phyloP scores from a whole-genome alignment of 1,140 invertebrate genomes.

The Conus ventricosus region DNA sequence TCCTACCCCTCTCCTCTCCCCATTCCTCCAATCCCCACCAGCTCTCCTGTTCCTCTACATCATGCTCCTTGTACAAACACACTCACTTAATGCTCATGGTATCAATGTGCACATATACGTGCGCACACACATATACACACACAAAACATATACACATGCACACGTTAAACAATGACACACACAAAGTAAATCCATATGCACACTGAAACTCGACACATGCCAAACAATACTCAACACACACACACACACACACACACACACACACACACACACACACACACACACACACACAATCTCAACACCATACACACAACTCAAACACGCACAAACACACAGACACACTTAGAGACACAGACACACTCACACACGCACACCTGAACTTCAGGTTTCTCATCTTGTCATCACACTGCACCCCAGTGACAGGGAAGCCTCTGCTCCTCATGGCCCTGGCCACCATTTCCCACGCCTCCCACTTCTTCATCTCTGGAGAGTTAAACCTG shows the following conservation, averaged over 20 bases:
- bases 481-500: not conserved
- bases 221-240: not conserved
- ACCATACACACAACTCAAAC: not conserved
- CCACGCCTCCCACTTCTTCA: not conserved
- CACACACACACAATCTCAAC: not conserved
- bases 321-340: no score
- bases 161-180: no score
- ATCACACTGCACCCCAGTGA: not conserved
- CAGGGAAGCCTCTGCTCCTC: not conserved
- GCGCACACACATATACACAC: no score
- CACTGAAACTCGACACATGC: slow-evolving; percentile 18
- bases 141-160: no score
- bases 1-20: no score
- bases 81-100: no score
- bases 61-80: no score
- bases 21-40: no score
- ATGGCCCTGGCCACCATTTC: not conserved
- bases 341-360: not conserved
- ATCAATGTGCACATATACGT: no score
- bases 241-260: slow-evolving; percentile 22
- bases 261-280: not conserved
- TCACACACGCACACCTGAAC: no score
- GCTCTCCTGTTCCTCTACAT: no score
- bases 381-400: not conserved
- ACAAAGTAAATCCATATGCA: no score